These are phyloP conservation scores for Apostichopus californicus DNA, from an alignment of 35 echinoderm and acorn worm species.

Conservation along the genomic window DNA sequence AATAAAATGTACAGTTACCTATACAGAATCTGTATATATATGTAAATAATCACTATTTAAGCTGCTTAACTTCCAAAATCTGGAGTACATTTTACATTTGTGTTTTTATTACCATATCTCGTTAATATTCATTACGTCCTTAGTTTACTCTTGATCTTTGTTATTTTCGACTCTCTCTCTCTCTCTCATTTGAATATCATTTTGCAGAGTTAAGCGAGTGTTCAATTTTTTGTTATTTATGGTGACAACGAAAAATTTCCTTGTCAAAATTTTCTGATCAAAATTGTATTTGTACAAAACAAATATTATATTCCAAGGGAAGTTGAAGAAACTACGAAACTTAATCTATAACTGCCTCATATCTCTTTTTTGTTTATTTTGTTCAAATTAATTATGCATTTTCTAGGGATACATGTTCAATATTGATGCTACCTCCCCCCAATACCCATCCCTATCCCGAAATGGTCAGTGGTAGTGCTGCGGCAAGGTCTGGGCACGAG, in stretches of 20 bases:
- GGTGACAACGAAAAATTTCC: background rate
- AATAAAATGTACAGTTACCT: background rate
- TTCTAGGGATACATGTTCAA: too few relatives aligned
- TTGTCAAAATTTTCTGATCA: constrained; percentile 14
- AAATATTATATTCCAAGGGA: constrained; percentile 50
- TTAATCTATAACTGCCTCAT: background rate
- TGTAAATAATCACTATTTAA: constrained; percentile 23
- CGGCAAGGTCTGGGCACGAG: too few relatives aligned
- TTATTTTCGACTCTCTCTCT: background rate
- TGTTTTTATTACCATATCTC: background rate
- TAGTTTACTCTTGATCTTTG: background rate
- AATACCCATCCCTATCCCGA: too few relatives aligned
- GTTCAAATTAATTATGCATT: background rate
- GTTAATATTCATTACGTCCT: background rate
- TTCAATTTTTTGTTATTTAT: background rate
- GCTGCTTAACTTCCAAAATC: background rate
- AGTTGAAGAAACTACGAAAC: background rate
- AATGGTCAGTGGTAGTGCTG: too few relatives aligned
- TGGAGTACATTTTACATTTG: background rate
- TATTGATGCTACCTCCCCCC: too few relatives aligned
- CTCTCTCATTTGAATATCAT: background rate
- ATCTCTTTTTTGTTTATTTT: background rate
- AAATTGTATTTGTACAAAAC: constrained; percentile 40
- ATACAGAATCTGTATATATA: background rate
- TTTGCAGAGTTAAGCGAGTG: background rate